Percentiles rank a stretch among this genome's conserved stretches.
phyloP scores from a whole-genome alignment of 2,113 vertebrate species.

The Corynorhinus townsendii region DNA sequence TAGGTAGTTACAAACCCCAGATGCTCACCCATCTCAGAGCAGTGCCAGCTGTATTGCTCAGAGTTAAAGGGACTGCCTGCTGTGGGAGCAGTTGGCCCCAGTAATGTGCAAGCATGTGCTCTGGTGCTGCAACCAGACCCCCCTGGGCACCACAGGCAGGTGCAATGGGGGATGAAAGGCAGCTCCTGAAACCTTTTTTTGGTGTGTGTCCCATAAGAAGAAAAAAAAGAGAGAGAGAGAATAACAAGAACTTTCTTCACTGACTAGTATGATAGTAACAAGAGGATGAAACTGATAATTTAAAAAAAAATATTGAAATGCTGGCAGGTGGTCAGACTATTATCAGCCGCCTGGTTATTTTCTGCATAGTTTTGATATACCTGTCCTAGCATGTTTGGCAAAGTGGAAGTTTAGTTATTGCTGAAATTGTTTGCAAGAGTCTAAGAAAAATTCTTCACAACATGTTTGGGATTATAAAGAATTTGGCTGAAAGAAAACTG shows the following conservation, averaged over 20 bases:
- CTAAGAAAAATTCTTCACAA: slow-evolving; percentile 31
- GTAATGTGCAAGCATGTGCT: not conserved
- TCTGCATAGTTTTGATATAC: not conserved
- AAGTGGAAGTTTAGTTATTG: slow-evolving; percentile 18
- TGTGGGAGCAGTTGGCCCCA: not conserved
- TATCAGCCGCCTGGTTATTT: not conserved
- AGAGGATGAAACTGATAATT: not conserved
- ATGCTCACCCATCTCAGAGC: not conserved
- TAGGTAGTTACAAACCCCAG: not conserved
- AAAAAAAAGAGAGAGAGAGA: not conserved
- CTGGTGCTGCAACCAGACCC: not conserved
- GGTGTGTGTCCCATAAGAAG: not conserved
- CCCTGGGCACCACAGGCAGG: not conserved
- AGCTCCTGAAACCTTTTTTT: not conserved
- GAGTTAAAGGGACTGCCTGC: not conserved
- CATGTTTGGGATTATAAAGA: slow-evolving; percentile 42
- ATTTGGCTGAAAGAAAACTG: slow-evolving; percentile 21
- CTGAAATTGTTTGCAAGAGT: slow-evolving; percentile 17
- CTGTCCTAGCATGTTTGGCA: not conserved
- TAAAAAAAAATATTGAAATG: not conserved
- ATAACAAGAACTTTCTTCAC: not conserved
- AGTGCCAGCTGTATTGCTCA: not conserved
- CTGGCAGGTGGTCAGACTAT: not conserved
- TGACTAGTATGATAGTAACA: not conserved
- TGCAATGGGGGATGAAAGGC: not conserved